phyloP scores from a whole-genome alignment of 2,113 vertebrate species.

The Smithornis capensis region DNA sequence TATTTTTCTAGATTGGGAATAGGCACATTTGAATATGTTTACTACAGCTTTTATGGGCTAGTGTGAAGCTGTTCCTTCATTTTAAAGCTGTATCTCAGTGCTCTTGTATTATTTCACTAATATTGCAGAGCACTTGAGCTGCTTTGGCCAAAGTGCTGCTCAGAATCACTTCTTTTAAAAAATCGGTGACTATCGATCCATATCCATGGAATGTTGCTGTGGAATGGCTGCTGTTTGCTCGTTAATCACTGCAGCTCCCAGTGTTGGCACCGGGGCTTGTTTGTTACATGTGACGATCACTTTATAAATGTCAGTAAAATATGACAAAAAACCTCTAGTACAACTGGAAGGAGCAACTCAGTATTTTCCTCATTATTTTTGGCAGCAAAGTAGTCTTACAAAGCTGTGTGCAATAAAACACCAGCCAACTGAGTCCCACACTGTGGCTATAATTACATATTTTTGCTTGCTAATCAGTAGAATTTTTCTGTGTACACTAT shows the following conservation, averaged over 20 bases:
- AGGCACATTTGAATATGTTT: neutral
- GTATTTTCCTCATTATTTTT: conserved; percentile 67
- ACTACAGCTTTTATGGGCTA: neutral
- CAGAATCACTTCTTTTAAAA: neutral
- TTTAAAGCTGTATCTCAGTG: neutral
- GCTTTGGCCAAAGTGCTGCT: neutral
- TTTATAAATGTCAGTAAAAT: conserved; percentile 75
- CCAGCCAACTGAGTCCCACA: conserved; percentile 50
- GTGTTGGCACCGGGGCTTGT: conserved; percentile 57
- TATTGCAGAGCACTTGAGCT: neutral
- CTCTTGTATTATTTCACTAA: neutral
- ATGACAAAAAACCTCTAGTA: conserved; percentile 57
- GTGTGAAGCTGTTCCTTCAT: neutral
- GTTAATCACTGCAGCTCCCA: conserved; percentile 42
- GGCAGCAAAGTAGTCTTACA: conserved; percentile 44
- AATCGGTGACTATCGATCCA: neutral
- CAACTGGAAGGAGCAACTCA: conserved; percentile 61
- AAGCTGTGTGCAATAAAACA: conserved; percentile 32
- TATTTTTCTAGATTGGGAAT: neutral
- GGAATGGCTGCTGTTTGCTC: conserved; percentile 20
- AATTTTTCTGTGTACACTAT: conserved; percentile 64
- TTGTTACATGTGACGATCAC: conserved; percentile 49
- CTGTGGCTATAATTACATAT: conserved; percentile 63
- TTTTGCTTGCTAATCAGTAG: conserved; percentile 66
- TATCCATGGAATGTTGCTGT: neutral